Evolutionary conservation across 2,888 invertebrate species (phyloP).

Genomic region (Eucriotettix oculatus): DNA sequence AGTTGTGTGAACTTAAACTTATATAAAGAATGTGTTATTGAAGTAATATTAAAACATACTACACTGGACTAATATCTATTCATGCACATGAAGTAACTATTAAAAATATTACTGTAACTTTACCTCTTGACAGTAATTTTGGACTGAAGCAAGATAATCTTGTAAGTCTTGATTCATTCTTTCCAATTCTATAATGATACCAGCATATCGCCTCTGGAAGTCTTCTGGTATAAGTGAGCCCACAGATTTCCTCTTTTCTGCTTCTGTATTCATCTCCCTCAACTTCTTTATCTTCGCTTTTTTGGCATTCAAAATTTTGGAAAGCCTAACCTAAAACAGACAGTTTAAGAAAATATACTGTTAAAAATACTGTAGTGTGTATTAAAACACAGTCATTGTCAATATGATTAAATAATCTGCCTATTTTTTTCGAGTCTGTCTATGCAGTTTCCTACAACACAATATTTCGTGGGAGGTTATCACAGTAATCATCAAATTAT

Average conservation of each 20-base stretch:
- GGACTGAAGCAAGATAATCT: slow-evolving; percentile 69
- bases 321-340: slow-evolving; percentile 48
- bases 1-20: no score
- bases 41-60: no score
- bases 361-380: no score
- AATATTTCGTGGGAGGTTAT: no score
- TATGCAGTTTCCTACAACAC: no score
- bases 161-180: slow-evolving; percentile 79
- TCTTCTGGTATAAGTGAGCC: slow-evolving; percentile 65
- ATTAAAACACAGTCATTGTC: no score
- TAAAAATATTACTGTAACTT: background rate
- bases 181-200: slow-evolving; percentile 70
- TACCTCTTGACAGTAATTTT: slow-evolving; percentile 60
- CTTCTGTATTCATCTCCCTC: slow-evolving; percentile 76
- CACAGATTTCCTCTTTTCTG: slow-evolving; percentile 70
- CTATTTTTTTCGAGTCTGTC: no score
- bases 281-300: slow-evolving; percentile 62
- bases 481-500: no score
- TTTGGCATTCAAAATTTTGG: slow-evolving; percentile 71
- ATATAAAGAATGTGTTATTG: no score
- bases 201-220: slow-evolving; percentile 82
- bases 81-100: no score
- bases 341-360: background rate
- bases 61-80: no score
- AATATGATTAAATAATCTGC: no score